Evolutionary conservation across 1,140 invertebrate genomes (phyloP).

Genomic region (Tetramorium alpestre): DNA sequence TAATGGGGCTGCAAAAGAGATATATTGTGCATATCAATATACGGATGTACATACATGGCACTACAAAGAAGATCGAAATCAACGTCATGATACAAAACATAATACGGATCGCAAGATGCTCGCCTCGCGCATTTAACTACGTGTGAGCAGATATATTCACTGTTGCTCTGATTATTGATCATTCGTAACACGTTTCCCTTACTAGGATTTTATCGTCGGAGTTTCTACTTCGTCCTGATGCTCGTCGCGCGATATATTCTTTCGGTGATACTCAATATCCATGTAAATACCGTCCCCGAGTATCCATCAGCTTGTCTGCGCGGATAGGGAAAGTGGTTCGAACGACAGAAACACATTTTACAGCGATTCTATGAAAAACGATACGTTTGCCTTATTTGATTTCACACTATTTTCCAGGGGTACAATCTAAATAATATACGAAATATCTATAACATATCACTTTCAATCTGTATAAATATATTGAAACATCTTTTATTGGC

Average conservation of each 20-base stretch:
- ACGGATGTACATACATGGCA: background rate
- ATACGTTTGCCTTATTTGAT: background rate
- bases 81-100: background rate
- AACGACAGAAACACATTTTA: background rate
- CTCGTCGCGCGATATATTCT: background rate
- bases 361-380: background rate
- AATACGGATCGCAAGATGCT: background rate
- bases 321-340: background rate
- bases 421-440: background rate
- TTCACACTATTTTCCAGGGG: background rate
- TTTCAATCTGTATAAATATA: background rate
- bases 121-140: background rate
- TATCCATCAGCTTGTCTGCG: slow-evolving; percentile 1
- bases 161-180: slow-evolving; percentile 1
- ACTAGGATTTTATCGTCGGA: slow-evolving; percentile 20
- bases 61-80: background rate
- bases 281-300: slow-evolving; percentile 4
- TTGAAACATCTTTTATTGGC: background rate
- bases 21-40: background rate
- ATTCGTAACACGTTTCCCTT: slow-evolving; percentile 13
- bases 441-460: background rate
- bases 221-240: background rate
- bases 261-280: slow-evolving; percentile 18
- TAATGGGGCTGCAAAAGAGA: background rate
- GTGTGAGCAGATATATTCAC: background rate